Evolutionary conservation across 2,888 invertebrate species (phyloP), one percentile per base, ranked within the genome.

Genomic region (Trachelus stipa): DNA sequence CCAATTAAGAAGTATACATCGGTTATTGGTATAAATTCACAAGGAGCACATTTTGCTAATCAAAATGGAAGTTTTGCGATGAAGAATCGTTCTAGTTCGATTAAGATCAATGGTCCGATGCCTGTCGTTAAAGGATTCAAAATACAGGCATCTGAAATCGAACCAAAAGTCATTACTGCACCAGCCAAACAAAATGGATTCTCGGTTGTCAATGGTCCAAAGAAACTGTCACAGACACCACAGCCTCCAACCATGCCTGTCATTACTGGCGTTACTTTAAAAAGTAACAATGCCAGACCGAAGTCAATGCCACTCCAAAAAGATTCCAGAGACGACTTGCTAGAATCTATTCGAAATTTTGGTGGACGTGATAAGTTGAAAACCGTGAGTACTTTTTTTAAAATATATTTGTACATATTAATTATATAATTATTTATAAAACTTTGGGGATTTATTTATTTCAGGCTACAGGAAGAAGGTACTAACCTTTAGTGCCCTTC

Each of bases 301-400:
- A 89, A 88, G 37, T 86, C 87, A 0, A 85, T 85, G 81, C 79
- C 82, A 12, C 79, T 80, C 33, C 87, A 89, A 73, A 85, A 90
- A 2, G 95, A 96, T 90, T 93, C 95, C 0, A 92, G 96, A 73
- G 94, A 95, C 83, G 93, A 94, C 85, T 92, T 97, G 56, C 91
- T 96, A 89, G 93, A 94, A 75, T 95, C 95, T 31, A 96, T 96
- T 86, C 92, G 95, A 82, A 94, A 93, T 88, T 96, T 96, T 82
- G 95, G 95, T 0, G 91, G 91, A 31, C 87, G 86, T 30, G 83
- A 84, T 31, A 89, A 88, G 34, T 85, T 91, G 73, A 89, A 82
- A 75, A 90, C 83, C 75, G 88, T 90, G 80, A 85, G 87, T 81
- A 81, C 78, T 73, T 37, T 79, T 73, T 68, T 11, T 11, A 1